These are phyloP conservation scores for Pedetes capensis DNA, from an alignment of 2,113 vertebrate species.

Conservation along the genomic window DNA sequence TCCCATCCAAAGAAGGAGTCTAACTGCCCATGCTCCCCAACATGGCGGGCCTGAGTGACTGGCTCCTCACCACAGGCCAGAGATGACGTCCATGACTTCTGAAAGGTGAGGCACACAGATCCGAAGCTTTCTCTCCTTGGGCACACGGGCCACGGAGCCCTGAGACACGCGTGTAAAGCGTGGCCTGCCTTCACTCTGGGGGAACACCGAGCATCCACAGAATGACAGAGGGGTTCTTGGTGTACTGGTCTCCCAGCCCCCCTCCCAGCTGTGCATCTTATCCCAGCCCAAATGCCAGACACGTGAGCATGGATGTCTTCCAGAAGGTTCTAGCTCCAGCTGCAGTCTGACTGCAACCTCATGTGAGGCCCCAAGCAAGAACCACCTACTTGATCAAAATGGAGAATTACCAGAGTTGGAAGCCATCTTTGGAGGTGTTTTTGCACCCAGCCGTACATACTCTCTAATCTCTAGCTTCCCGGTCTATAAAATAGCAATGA, in stretches of 20 bases:
- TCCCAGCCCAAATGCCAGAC: neutral
- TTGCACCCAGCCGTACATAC: neutral
- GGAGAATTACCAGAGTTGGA: neutral
- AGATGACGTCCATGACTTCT: neutral
- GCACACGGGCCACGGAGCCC: fast-evolving
- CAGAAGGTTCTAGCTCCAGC: neutral
- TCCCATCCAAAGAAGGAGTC: neutral
- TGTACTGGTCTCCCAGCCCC: neutral
- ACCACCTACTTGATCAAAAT: neutral
- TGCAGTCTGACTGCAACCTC: neutral
- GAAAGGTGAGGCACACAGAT: no score
- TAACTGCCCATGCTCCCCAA: fast-evolving
- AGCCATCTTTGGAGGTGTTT: neutral
- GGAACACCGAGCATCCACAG: no score
- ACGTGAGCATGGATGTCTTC: neutral
- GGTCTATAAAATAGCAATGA: neutral
- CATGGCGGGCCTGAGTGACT: fast-evolving
- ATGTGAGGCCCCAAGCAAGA: fast-evolving
- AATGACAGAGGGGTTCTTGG: neutral
- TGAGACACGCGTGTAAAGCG: fast-evolving
- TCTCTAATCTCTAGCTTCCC: neutral
- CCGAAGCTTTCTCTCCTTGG: neutral
- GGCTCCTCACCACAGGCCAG: neutral
- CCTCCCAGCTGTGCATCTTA: neutral
- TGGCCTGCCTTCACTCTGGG: neutral